Base-by-base conservation (phyloP, 2,888 invertebrate species). In the Steinernema scapterisci region DNA sequence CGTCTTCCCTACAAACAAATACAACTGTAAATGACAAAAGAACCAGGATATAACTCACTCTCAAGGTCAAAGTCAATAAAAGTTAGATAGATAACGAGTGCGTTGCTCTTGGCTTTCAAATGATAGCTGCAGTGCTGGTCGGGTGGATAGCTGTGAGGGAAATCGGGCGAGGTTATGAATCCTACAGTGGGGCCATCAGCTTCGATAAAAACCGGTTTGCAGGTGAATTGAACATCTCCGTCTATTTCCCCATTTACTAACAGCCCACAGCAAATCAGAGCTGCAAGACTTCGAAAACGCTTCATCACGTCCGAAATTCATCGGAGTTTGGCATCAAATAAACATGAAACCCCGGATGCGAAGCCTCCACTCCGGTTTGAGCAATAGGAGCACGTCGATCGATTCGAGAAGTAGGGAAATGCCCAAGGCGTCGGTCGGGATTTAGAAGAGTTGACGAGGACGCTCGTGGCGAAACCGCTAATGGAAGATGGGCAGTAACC, bases 41-140 rank as follows among this genome's bases (percentile, higher is more conserved):
- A n/a, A n/a, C n/a, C n/a, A n/a, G n/a, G n/a, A n/a, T n/a, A n/a
- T n/a, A 13, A 31, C 63, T 19, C 56, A 16, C 77, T 77, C 0
- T 78, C 79, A 46, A 85, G 56, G 72, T 85, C 85, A 70, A 85
- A 82, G 11, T 80, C 72, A 1, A 83, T 56, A 56, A 85, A 83
- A 6, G 80, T 76, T 9, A 85, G 27, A 31, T 85, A 82, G 9
- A 85, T 75, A 16, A 86, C 84, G 71, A 81, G n/a, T 70, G 31
- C 11, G 77, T 75, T 7, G 83, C 80, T 7, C 78, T 81, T 16
- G 16, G 48, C 23, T 19, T 48, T 46, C 21, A 86, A 76, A 45
- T 81, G 82, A 73, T 81, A 82, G n/a, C 75, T 16, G 54, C 86
- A 86, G 31, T 79, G 75, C 9, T 79, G 75, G 13, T 79, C 78